Conservation (phyloP, 2,797 vertebrate species). For the Scarus forsteni region DNA sequence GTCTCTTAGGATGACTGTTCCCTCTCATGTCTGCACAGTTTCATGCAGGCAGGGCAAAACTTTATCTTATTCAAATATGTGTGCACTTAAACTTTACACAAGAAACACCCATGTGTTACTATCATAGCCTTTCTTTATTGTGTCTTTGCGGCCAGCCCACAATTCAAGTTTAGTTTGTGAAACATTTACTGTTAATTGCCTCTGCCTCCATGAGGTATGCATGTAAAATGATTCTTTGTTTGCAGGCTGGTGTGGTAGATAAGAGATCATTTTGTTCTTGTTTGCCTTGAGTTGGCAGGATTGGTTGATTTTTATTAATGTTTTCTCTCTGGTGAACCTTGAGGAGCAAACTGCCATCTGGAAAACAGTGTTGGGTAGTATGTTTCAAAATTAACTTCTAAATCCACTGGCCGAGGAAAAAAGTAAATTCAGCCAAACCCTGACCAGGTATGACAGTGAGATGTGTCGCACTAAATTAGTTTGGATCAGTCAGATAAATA, state of each 20-base stretch:
- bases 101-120: conserved; percentile 39
- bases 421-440: not conserved
- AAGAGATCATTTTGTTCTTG: conserved; percentile 21
- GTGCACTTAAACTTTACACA: not conserved
- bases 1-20: not conserved
- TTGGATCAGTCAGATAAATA: too few species aligned
- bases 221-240: not conserved
- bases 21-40: not conserved
- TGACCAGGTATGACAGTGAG: not conserved
- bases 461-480: too few species aligned
- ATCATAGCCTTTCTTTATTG: conserved; percentile 25
- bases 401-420: not conserved
- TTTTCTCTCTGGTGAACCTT: not conserved
- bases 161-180: conserved; percentile 12
- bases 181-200: conserved; percentile 3
- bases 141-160: not conserved
- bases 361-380: too few species aligned
- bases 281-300: conserved; percentile 25
- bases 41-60: not conserved
- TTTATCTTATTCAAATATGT: conserved; percentile 43
- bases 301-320: conserved; percentile 1
- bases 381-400: too few species aligned
- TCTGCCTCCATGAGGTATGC: not conserved
- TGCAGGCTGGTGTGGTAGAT: conserved; percentile 16
- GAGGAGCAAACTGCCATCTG: not conserved